phyloP scores from a whole-genome alignment of 2,888 invertebrate species.

The Aporophyla lueneburgensis region DNA sequence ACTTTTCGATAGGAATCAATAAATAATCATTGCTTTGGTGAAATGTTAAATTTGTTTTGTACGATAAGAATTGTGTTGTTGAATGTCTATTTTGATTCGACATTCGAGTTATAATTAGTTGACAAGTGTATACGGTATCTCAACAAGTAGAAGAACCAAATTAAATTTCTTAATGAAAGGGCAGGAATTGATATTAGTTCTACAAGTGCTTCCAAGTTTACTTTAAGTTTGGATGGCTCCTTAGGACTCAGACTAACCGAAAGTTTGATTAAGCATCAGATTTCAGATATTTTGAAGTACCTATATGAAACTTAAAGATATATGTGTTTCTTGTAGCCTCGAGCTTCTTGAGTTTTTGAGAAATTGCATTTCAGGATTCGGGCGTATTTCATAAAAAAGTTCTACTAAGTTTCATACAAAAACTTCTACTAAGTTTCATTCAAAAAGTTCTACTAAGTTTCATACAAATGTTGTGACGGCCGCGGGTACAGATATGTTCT shows the following conservation, averaged over 20 bases:
- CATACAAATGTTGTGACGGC: not conserved
- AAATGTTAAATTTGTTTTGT: not conserved
- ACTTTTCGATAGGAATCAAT: not conserved
- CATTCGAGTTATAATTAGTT: not conserved
- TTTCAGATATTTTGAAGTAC: not conserved
- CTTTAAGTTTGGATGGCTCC: conserved; percentile 17
- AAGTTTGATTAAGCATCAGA: conserved; percentile 34
- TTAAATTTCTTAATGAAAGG: conserved; percentile 10
- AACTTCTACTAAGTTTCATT: too few species aligned
- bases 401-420: not conserved
- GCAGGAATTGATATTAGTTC: conserved; percentile 33
- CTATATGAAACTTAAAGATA: conserved; percentile 1
- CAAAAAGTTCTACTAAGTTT: too few species aligned
- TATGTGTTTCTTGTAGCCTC: not conserved
- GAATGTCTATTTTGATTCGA: not conserved
- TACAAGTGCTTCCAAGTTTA: conserved; percentile 19
- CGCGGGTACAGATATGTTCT: not conserved
- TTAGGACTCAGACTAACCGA: conserved; percentile 12
- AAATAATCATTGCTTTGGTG: not conserved
- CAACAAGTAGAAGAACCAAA: not conserved
- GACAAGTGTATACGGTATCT: not conserved
- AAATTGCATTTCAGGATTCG: not conserved
- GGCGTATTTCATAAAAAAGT: not conserved
- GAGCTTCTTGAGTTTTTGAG: too few species aligned
- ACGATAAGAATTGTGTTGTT: not conserved